Evolutionary conservation across 2,888 invertebrate species (phyloP).

Genomic region (Tipula lateralis): DNA sequence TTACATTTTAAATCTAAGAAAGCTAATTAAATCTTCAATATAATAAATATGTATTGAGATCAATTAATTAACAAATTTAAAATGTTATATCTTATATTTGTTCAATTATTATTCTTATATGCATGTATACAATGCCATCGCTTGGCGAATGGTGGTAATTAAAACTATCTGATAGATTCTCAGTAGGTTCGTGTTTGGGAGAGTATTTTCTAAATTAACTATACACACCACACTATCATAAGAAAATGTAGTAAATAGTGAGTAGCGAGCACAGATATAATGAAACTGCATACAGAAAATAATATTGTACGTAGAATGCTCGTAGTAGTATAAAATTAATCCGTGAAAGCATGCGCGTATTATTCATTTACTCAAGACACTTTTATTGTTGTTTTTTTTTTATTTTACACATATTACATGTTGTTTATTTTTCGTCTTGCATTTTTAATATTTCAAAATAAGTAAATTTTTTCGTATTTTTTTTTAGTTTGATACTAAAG

Average conservation of each 20-base stretch:
- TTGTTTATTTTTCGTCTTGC: conserved; percentile 19
- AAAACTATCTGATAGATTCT: neutral
- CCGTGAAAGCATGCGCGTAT: conserved; percentile 4
- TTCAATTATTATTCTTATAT: no score
- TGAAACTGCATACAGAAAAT: neutral
- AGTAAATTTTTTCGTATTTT: conserved; percentile 25
- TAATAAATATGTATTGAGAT: no score
- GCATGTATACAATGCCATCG: neutral
- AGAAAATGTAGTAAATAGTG: neutral
- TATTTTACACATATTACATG: neutral
- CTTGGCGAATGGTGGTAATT: neutral
- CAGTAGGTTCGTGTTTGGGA: neutral
- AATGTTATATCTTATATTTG: no score
- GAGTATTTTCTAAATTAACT: neutral
- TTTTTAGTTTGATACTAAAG: conserved; percentile 28
- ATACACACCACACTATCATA: neutral
- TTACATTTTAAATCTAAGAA: no score
- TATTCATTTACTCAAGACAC: neutral
- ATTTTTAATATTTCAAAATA: conserved; percentile 19
- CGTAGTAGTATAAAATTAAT: neutral
- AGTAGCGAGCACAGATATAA: neutral
- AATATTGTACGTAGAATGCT: neutral
- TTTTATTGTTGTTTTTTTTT: neutral
- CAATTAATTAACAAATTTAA: no score
- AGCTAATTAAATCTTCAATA: no score